Evolutionary conservation across 2,113 vertebrate genomes (phyloP).

Genomic region (Xyliphius kryptos): DNA sequence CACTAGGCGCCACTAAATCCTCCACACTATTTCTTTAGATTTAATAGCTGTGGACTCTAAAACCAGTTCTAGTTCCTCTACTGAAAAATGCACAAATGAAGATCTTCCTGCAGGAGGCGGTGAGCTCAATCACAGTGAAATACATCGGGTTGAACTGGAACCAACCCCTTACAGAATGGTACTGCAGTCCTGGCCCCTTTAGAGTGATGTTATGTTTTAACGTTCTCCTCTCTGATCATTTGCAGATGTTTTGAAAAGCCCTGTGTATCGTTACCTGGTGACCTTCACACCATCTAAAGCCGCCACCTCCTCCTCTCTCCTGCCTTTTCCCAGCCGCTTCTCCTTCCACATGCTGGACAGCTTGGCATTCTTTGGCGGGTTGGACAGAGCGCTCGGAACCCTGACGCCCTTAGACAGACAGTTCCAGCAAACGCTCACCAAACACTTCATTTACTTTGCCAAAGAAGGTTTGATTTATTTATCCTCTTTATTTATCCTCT

Average conservation of each 20-base stretch:
- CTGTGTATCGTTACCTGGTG: conserved; percentile 69
- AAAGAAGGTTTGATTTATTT: conserved; percentile 54
- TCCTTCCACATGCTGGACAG: conserved; percentile 63
- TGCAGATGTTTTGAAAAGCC: conserved; percentile 59
- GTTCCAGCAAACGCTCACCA: conserved; percentile 58
- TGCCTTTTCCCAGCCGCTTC: conserved; percentile 60
- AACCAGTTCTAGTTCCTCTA: no score
- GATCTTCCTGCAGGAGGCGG: no score
- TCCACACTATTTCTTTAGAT: no score
- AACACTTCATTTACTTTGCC: conserved; percentile 58
- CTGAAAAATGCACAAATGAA: no score
- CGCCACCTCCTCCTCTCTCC: neutral
- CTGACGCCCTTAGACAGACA: conserved; percentile 45
- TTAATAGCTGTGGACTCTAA: no score
- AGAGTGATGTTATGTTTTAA: neutral
- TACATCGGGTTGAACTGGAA: no score
- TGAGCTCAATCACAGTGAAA: no score
- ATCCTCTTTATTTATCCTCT: neutral
- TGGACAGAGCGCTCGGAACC: conserved; percentile 47
- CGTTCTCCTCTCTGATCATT: neutral
- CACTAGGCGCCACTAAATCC: no score
- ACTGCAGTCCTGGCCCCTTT: neutral
- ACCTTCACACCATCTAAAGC: conserved; percentile 59
- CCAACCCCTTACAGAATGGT: neutral
- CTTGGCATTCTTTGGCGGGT: conserved; percentile 57